Percentiles rank a stretch among this genome's conserved stretches.
Evolutionary conservation across 2,113 vertebrate species (phyloP).

Genomic region (Callocephalon fimbriatum): DNA sequence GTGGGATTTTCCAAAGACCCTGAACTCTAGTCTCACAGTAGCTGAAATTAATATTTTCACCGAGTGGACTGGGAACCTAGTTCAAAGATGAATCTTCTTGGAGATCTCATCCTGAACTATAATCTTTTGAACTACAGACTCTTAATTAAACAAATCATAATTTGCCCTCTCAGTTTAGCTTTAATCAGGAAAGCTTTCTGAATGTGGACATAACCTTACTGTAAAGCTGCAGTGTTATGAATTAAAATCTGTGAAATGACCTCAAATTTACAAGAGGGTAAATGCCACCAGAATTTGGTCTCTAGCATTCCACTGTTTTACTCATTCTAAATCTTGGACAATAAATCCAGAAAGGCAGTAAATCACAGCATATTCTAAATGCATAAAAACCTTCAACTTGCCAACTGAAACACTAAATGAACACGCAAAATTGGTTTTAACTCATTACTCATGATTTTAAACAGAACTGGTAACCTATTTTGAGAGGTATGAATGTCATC

Average conservation of each 20-base stretch:
- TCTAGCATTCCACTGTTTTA: not conserved
- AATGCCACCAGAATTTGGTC: not conserved
- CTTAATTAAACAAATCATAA: constrained; percentile 12
- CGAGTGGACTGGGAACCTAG: not conserved
- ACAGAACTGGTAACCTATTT: not conserved
- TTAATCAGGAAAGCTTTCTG: not conserved
- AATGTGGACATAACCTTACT: not conserved
- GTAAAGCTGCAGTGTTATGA: not conserved
- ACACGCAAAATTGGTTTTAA: not conserved
- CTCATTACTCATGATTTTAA: not conserved
- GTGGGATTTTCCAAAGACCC: not conserved
- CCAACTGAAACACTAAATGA: not conserved
- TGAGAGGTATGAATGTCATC: not conserved
- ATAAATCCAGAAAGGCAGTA: not conserved
- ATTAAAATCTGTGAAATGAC: not conserved
- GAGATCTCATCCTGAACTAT: not conserved
- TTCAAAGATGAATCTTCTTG: not conserved
- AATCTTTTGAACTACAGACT: not conserved
- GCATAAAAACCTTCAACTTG: not conserved
- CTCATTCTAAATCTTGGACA: not conserved
- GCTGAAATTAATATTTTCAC: not conserved
- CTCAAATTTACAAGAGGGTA: not conserved
- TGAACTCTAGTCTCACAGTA: not conserved
- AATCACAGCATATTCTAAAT: not conserved
- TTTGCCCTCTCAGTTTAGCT: not conserved